A percentile compares a stretch with the other conserved stretches of the same genome.
Evolutionary conservation across 2,113 vertebrate species (phyloP).

Genomic region (Alaudala cheleensis): DNA sequence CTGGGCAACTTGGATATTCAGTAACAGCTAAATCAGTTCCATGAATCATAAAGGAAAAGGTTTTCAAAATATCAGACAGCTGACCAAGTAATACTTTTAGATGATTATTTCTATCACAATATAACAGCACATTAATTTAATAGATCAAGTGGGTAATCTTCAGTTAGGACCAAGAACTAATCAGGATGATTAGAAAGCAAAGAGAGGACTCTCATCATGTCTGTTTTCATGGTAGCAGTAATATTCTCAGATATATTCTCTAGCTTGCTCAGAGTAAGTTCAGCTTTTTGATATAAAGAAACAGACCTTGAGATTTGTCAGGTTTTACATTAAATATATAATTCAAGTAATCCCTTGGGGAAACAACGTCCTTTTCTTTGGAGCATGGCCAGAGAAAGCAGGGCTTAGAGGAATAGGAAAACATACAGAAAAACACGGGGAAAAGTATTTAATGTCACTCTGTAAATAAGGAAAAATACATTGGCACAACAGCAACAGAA

Average conservation of each 20-base stretch:
- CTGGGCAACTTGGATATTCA: background rate
- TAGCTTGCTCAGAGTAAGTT: background rate
- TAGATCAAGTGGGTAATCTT: background rate
- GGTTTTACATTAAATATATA: background rate
- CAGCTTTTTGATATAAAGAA: background rate
- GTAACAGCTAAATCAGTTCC: background rate
- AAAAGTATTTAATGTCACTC: background rate
- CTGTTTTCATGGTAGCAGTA: background rate
- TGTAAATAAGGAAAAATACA: background rate
- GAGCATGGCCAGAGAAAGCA: background rate
- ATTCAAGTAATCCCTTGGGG: background rate
- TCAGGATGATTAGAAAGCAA: background rate
- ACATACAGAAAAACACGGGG: background rate
- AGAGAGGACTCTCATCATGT: background rate
- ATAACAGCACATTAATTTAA: conserved; percentile 1
- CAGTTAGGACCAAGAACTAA: background rate
- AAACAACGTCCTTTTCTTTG: background rate
- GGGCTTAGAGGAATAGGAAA: background rate
- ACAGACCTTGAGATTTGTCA: background rate
- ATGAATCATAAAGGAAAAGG: background rate
- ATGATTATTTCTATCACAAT: background rate
- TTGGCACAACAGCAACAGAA: background rate
- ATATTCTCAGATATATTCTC: background rate
- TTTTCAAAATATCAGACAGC: conserved; percentile 20
- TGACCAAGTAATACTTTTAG: background rate